Conservation (phyloP, 2,888 invertebrate species). For the Xanthostigma xanthostigma region DNA sequence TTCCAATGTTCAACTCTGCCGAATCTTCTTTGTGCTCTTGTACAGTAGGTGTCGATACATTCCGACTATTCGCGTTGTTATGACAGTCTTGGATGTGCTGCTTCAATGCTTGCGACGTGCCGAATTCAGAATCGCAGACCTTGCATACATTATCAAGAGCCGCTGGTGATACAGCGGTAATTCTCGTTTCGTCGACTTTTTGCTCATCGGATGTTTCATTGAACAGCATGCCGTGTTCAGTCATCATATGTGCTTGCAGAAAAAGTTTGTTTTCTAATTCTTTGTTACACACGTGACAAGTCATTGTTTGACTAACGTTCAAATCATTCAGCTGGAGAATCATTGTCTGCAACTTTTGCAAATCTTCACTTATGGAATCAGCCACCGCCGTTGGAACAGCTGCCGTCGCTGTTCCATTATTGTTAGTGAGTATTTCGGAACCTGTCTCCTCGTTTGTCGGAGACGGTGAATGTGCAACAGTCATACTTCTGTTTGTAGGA, state of each 20-base stretch:
- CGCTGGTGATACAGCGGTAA: constrained; percentile 10
- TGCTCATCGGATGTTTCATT: constrained; percentile 24
- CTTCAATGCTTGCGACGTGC: constrained; percentile 45
- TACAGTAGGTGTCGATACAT: constrained; percentile 1
- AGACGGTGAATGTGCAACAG: constrained; percentile 3
- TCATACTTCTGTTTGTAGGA: too few relatives aligned
- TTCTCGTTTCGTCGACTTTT: constrained; percentile 30
- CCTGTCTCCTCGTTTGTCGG: constrained; percentile 12
- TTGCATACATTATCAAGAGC: constrained; percentile 24
- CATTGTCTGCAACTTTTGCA: constrained; percentile 82
- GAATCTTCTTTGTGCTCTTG: not conserved
- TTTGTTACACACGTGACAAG: constrained; percentile 54
- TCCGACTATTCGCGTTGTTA: constrained; percentile 27
- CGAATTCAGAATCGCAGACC: constrained; percentile 28
- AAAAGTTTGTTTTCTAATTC: constrained; percentile 58
- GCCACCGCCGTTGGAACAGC: constrained; percentile 15
- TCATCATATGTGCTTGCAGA: constrained; percentile 50
- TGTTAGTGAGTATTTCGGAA: constrained; percentile 15
- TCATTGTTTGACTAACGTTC: constrained; percentile 40
- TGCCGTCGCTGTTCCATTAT: too few relatives aligned
- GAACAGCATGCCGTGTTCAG: constrained; percentile 45
- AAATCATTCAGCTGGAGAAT: constrained; percentile 74
- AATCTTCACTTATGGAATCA: constrained; percentile 63
- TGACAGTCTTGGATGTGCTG: constrained; percentile 56
- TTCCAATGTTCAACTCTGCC: not conserved